Conservation (phyloP, 2,888 invertebrate species). For the Nebria salina region DNA sequence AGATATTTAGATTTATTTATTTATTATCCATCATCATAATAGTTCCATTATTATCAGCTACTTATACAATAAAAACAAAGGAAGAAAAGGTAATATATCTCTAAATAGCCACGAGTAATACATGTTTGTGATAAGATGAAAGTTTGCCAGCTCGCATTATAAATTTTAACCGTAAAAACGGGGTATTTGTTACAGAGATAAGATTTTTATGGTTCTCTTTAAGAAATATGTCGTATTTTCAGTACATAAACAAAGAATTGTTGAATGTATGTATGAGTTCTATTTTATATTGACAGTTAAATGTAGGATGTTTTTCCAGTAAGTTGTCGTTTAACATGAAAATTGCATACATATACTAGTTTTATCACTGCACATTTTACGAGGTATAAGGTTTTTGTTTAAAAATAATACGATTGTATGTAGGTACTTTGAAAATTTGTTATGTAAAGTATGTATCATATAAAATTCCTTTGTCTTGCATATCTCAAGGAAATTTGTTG, state of each 20-base stretch:
- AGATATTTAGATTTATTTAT: too few species aligned
- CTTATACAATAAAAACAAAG: background rate
- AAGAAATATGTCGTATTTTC: slow-evolving; percentile 1
- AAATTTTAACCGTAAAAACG: background rate
- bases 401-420: background rate
- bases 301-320: background rate
- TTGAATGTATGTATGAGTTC: background rate
- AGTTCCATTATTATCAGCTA: too few species aligned
- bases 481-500: background rate
- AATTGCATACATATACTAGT: background rate
- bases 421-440: background rate
- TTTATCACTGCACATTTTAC: background rate
- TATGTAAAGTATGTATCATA: background rate
- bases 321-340: background rate
- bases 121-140: background rate
- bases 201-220: background rate
- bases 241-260: background rate
- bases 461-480: background rate
- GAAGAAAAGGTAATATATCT: background rate
- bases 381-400: background rate
- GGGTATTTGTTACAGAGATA: background rate
- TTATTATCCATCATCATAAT: too few species aligned
- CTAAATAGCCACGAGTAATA: background rate
- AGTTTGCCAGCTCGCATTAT: background rate
- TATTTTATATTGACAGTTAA: background rate